These are phyloP conservation scores for Hemitrygon akajei DNA, from an alignment of 2,797 vertebrate genomes.

Conservation along the genomic window DNA sequence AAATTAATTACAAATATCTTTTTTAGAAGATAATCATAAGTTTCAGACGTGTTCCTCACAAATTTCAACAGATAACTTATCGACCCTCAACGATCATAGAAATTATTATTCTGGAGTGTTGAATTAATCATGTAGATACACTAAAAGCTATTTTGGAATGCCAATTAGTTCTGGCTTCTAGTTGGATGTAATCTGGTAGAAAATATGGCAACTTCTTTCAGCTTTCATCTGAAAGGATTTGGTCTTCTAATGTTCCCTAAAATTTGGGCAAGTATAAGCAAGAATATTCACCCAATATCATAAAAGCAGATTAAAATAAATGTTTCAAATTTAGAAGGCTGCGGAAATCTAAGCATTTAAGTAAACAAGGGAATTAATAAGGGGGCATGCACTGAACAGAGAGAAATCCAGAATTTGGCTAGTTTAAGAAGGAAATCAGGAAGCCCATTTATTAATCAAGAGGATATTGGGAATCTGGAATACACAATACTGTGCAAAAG, in stretches of 20 bases:
- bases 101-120: not conserved
- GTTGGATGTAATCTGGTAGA: constrained; percentile 74
- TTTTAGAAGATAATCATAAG: not conserved
- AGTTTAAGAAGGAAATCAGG: not conserved
- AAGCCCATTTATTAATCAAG: not conserved
- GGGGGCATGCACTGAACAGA: not conserved
- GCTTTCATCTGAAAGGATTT: constrained; percentile 67
- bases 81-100: not conserved
- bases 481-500: too few relatives aligned
- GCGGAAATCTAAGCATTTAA: not conserved
- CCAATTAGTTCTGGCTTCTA: constrained; percentile 73
- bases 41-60: not conserved
- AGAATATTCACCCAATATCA: not conserved
- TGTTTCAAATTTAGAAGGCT: not conserved
- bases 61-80: not conserved
- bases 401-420: not conserved
- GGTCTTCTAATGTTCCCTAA: constrained; percentile 38
- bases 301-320: not conserved
- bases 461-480: not conserved
- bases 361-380: not conserved
- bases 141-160: constrained; percentile 44
- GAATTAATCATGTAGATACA: not conserved
- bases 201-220: constrained; percentile 46
- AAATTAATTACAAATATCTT: not conserved
- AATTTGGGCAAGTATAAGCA: not conserved